Evolutionary conservation across 2,797 vertebrate genomes (phyloP).

Genomic region (Acanthornis magna): DNA sequence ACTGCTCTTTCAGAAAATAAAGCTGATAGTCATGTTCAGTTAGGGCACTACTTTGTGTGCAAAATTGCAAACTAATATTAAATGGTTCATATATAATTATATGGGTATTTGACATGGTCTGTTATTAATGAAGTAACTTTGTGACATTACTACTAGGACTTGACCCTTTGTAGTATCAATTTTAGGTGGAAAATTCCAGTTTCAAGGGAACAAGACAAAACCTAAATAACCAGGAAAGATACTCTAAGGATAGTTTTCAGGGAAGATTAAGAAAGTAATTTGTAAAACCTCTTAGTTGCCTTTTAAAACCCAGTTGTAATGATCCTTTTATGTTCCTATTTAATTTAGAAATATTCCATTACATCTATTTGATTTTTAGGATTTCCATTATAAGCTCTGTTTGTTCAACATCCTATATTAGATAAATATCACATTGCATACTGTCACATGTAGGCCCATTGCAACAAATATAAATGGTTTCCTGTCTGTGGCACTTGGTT

Average conservation of each 20-base stretch:
- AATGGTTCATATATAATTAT: background rate
- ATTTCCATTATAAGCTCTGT: background rate
- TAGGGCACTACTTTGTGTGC: background rate
- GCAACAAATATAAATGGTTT: background rate
- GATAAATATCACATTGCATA: background rate
- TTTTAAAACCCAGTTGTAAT: background rate
- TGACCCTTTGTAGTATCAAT: background rate
- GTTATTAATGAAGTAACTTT: background rate
- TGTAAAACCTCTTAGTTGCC: background rate
- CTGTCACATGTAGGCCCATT: background rate
- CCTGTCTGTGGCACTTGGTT: background rate
- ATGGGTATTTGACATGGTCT: background rate
- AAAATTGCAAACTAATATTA: background rate
- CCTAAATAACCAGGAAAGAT: background rate
- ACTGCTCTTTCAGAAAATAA: background rate
- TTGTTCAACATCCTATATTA: background rate
- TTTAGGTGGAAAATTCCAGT: background rate
- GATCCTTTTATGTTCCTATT: background rate
- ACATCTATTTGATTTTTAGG: background rate
- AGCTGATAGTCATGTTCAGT: background rate
- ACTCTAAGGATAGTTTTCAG: background rate
- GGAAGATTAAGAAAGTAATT: background rate
- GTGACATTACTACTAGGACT: background rate
- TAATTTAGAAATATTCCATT: background rate
- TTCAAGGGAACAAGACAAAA: background rate